These are phyloP conservation scores for Thamnophis elegans DNA, from an alignment of 2,797 vertebrate species.

Conservation along the genomic window DNA sequence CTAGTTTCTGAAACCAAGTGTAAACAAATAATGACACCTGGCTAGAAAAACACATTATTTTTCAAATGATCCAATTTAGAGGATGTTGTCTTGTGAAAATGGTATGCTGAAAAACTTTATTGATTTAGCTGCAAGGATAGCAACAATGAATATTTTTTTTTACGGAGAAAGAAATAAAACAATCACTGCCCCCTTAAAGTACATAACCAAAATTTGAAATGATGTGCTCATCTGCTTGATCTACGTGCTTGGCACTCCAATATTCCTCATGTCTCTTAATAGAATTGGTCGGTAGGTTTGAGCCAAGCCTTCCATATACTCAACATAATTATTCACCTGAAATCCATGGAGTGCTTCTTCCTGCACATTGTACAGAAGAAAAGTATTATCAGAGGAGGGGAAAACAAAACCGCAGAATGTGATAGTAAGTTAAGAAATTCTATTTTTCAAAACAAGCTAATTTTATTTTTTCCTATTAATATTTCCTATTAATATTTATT, in stretches of 20 bases:
- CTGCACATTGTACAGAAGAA: conserved; percentile 68
- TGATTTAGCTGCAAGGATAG: conserved; percentile 46
- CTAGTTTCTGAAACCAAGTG: conserved; percentile 36
- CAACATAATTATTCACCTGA: conserved; percentile 82
- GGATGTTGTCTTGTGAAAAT: conserved; percentile 29
- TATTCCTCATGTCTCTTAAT: conserved; percentile 82
- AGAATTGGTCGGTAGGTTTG: conserved; percentile 80
- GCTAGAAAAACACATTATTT: conserved; percentile 38
- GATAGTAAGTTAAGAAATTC: conserved; percentile 27
- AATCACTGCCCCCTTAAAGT: conserved; percentile 39
- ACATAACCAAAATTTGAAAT: conserved; percentile 40
- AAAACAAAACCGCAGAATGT: conserved; percentile 9
- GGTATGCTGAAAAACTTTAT: conserved; percentile 34
- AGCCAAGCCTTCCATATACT: conserved; percentile 87
- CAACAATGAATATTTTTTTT: conserved; percentile 31
- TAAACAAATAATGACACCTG: conserved; percentile 14
- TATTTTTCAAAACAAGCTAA: neutral
- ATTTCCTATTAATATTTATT: neutral
- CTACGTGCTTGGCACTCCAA: conserved; percentile 64
- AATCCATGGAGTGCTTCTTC: conserved; percentile 90
- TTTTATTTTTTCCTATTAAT: conserved; percentile 29
- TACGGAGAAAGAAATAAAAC: conserved; percentile 17
- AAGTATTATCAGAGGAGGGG: conserved; percentile 8
- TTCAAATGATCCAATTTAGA: conserved; percentile 36
- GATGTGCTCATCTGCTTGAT: conserved; percentile 11